phyloP scores from a whole-genome alignment of 1,140 invertebrate genomes.

The Brachionus rotundiformis region DNA sequence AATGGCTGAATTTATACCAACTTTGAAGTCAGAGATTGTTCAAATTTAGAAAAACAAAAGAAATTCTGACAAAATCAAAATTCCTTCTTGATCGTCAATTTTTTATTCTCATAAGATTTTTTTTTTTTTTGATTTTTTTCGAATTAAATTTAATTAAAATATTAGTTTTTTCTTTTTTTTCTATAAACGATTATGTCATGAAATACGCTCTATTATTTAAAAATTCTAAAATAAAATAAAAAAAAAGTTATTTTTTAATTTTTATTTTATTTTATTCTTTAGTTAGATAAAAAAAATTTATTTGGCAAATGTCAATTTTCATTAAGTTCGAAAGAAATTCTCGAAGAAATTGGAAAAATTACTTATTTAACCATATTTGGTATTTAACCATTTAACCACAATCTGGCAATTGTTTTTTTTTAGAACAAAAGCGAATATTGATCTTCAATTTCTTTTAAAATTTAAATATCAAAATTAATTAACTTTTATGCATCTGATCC shows the following conservation, averaged over 20 bases:
- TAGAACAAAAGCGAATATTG: too few species aligned
- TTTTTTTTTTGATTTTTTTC: background rate
- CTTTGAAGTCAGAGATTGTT: background rate
- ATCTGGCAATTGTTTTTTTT: too few species aligned
- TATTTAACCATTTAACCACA: too few species aligned
- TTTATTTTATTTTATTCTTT: too few species aligned
- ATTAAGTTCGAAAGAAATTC: too few species aligned
- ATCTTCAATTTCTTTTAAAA: too few species aligned
- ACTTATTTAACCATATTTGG: too few species aligned
- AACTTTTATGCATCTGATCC: too few species aligned
- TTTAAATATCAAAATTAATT: too few species aligned
- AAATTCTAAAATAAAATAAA: constrained; percentile 5
- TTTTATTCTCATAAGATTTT: background rate
- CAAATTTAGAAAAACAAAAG: background rate
- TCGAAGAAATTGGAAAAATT: too few species aligned
- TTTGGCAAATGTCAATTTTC: too few species aligned
- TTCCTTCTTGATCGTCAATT: background rate
- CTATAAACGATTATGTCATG: background rate
- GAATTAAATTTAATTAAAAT: constrained; percentile 4
- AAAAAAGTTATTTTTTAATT: background rate
- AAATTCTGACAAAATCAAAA: constrained; percentile 1
- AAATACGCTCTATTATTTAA: background rate
- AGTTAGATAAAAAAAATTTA: background rate
- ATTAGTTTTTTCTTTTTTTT: constrained; percentile 4
- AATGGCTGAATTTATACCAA: background rate